Evolutionary conservation across 2,113 vertebrate species (phyloP), one percentile per base, ranked within the genome.

Genomic region (Cyanistes caeruleus): DNA sequence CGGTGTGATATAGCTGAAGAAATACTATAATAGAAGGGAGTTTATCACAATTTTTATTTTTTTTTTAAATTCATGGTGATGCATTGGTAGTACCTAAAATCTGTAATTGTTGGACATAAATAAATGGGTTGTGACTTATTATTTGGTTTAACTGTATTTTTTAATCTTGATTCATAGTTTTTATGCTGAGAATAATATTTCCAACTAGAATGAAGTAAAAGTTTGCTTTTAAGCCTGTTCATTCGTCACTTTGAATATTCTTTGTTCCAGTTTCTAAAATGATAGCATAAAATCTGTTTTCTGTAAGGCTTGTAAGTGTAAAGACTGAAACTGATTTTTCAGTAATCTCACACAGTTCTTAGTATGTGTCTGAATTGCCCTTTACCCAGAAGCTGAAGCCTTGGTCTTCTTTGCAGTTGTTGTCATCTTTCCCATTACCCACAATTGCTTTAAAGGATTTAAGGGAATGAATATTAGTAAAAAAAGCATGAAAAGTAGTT

Each of bases 361-460:
- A 55, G 3, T 7, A 39, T 49, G 35, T 56, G 20, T 59, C 11
- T 80, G 56, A 94, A 87, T 65, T 80, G 73, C 48, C 44, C 31
- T 76, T 53, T 74, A n/a, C 39, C 15, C 52, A 31, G 12, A 31
- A 69, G 35, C 48, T 77, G 68, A 87, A 87, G 62, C 85, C 33
- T 82, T 92, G 28, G 12, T 89, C 53, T 91, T 21, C 35, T 87
- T 27, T 16, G 2, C 35, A 39, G 48, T 78, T 80, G 16, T 83
- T 85, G 13, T 87, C 78, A 33, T 67, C 46, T 94, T 95, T 89
- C 67, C 37, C 28, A n/a, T 35, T n/a, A 63, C 8, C 30, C 39
- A 83, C 60, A 95, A 75, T 55, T 78, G 28, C 55, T 96, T 87
- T 81, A 89, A 87, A 92, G 59, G n/a, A 86, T 86, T 91, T 95